Evolutionary conservation across 1,140 invertebrate genomes (phyloP).

Genomic region (Aphaenogaster floridana): DNA sequence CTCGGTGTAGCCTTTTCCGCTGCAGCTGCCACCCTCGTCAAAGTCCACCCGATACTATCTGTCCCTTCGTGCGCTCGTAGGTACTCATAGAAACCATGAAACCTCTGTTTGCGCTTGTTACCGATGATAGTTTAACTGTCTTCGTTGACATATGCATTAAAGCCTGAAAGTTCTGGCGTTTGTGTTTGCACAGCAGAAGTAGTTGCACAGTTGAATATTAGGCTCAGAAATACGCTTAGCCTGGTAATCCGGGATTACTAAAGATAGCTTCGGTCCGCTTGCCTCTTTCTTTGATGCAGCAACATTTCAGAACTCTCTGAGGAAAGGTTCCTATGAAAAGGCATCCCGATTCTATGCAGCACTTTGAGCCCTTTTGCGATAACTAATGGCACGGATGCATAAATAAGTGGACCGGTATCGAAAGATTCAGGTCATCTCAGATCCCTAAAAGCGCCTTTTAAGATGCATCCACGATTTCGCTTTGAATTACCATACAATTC

Average conservation of each 20-base stretch:
- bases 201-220: constrained; percentile 8
- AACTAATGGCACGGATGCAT: constrained; percentile 75
- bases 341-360: constrained; percentile 51
- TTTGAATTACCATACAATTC: constrained; percentile 34
- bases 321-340: constrained; percentile 24
- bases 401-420: constrained; percentile 53
- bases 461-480: not conserved
- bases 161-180: not conserved
- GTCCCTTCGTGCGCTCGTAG: not conserved
- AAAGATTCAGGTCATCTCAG: not conserved
- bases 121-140: constrained; percentile 8
- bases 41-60: constrained; percentile 30
- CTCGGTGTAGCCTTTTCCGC: constrained; percentile 7
- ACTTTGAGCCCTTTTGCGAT: constrained; percentile 76
- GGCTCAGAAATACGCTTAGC: constrained; percentile 1
- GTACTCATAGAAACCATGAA: not conserved
- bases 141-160: constrained; percentile 23
- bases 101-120: not conserved
- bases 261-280: constrained; percentile 7
- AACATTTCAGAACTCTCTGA: constrained; percentile 41
- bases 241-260: not conserved
- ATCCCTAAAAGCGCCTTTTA: not conserved
- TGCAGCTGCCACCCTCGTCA: constrained; percentile 63
- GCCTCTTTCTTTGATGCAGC: constrained; percentile 31
- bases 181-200: not conserved